Base-by-base conservation (phyloP, 2,888 invertebrate species). In the Andrena flavipes region DNA sequence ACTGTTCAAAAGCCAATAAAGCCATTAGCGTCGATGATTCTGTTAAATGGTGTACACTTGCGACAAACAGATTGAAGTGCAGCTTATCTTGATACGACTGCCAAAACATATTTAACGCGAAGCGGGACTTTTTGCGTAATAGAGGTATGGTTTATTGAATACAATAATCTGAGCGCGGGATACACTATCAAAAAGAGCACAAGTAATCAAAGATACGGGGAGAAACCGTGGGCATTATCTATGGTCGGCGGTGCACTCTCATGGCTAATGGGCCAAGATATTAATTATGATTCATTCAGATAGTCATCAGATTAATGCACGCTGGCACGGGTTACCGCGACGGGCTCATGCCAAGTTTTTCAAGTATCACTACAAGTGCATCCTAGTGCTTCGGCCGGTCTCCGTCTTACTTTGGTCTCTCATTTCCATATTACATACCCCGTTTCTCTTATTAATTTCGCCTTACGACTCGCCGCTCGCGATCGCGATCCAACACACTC, bases 211-310 rank as follows among this genome's bases (percentile, higher is more conserved):
- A 84, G 86, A 80, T 80, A 76, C 76, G 80, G 73, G 60, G 72
- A 64, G 75, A 80, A 75, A 78, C 78, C 70, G 69, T 30, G 80
- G 67, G 73, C 77, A 80, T 85, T 88, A 84, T 42, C 65, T 65
- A 76, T 49, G 80, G 74, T 62, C 76, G 65, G 65, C 62, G 73
- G 63, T 83, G 30, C 60, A 74, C 76, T 78, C 87, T 85, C 71
- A 48, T 78, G 80, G 74, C 85, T 91, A 90, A 88, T 90, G 90
- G 88, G 76, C 84, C 80, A 74, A 77, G 83, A 88, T 90, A 88
- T 89, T 90, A 90, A 91, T 91, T 89, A 89, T 88, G 85, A 90
- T 90, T 88, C 87, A 90, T 89, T 87, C 84, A 80, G 84, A 89
- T 90, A 87, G 89, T 89, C 87, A 88, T 91, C 86, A 84, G 85